A percentile compares a stretch with the other conserved stretches of the same genome.
phyloP scores from a whole-genome alignment of 2,888 invertebrate species.

The Epiblema foenella region DNA sequence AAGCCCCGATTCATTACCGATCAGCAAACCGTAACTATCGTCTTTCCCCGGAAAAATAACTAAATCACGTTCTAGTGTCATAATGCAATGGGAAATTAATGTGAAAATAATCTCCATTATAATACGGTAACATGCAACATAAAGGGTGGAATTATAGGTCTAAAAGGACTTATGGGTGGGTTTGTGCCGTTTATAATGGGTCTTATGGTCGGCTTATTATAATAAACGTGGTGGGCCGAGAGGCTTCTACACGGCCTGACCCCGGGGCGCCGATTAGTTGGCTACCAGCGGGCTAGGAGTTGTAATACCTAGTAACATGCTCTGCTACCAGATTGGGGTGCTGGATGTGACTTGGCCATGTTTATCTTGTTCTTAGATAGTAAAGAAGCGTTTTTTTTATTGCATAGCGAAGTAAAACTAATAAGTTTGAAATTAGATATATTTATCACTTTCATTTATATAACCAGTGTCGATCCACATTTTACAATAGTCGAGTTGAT shows the following conservation, averaged over 20 bases:
- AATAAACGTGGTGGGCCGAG: constrained; percentile 79
- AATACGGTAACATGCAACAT: constrained; percentile 51
- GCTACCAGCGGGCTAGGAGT: constrained; percentile 68
- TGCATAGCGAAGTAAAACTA: neutral
- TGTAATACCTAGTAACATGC: constrained; percentile 66
- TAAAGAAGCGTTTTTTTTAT: constrained; percentile 7
- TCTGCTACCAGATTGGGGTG: constrained; percentile 50
- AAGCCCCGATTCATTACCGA: constrained; percentile 30
- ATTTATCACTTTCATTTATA: too few relatives aligned
- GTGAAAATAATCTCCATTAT: constrained; percentile 65
- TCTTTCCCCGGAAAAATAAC: constrained; percentile 35
- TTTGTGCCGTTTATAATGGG: constrained; percentile 62
- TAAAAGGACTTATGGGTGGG: constrained; percentile 16
- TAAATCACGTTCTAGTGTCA: constrained; percentile 44
- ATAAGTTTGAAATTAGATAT: too few relatives aligned
- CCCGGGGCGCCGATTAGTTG: constrained; percentile 78
- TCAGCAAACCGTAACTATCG: constrained; percentile 26
- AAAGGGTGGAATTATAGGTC: constrained; percentile 62
- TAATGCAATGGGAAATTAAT: constrained; percentile 52
- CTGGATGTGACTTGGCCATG: constrained; percentile 53
- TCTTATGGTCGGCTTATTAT: constrained; percentile 66
- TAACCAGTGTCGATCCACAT: too few relatives aligned
- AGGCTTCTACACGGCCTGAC: constrained; percentile 79
- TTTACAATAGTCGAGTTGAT: too few relatives aligned
- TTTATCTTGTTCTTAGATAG: constrained; percentile 12